Conservation (phyloP, 2,797 vertebrate genomes). For the Heliangelus exortis region DNA sequence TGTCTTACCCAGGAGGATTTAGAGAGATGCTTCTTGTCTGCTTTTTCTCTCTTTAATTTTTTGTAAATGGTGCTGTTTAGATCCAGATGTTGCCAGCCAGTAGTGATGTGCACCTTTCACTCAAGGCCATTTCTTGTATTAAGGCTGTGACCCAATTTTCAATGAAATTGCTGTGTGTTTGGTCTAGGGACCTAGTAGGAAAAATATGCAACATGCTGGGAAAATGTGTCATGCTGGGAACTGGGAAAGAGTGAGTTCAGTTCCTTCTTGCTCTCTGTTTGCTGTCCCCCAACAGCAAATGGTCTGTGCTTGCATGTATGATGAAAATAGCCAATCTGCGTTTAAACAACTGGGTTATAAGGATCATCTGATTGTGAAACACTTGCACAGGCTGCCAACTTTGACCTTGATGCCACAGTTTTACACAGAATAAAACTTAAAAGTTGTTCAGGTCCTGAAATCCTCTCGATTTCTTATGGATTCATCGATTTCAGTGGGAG, state of each 20-base stretch:
- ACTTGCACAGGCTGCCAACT: background rate
- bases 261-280: background rate
- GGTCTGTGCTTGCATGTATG: background rate
- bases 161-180: background rate
- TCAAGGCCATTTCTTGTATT: background rate
- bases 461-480: background rate
- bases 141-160: background rate
- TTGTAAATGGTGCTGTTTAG: background rate
- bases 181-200: background rate
- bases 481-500: background rate
- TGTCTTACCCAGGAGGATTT: background rate
- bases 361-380: background rate
- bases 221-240: background rate
- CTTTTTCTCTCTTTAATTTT: background rate
- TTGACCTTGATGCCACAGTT: background rate
- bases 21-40: background rate
- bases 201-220: background rate
- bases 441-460: background rate
- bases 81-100: background rate
- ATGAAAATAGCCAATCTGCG: background rate
- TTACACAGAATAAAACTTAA: background rate
- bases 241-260: background rate
- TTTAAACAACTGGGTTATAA: background rate
- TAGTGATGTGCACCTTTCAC: background rate
- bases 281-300: background rate